phyloP scores from a whole-genome alignment of 2,113 vertebrate species.

The Mobula hypostoma region DNA sequence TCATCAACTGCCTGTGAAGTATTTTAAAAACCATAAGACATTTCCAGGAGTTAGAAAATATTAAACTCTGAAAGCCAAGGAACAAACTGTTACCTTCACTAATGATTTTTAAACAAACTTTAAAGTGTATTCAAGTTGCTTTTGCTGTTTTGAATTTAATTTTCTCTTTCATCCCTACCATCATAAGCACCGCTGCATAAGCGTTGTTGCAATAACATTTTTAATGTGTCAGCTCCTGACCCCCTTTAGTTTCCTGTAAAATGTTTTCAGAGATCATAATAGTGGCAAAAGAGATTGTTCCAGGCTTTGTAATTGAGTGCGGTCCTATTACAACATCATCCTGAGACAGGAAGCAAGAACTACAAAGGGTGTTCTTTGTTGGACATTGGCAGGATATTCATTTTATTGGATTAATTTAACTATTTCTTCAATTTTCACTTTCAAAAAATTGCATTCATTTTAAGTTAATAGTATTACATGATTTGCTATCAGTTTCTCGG shows the following conservation, averaged over 20 bases:
- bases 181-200: neutral
- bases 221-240: neutral
- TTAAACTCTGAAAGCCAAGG: neutral
- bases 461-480: neutral
- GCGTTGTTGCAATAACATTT: neutral
- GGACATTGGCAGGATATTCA: neutral
- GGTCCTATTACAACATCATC: neutral
- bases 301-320: neutral
- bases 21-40: neutral
- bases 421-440: neutral
- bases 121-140: neutral
- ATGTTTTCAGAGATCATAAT: slow-evolving; percentile 11
- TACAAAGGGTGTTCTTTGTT: neutral
- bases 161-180: neutral
- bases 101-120: neutral
- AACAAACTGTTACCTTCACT: neutral
- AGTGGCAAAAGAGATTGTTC: neutral
- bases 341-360: neutral
- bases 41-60: neutral
- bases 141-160: neutral
- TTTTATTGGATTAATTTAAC: neutral
- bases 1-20: neutral
- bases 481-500: neutral
- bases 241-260: neutral
- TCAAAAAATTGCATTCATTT: neutral